A percentile compares a stretch with the other conserved stretches of the same genome.
phyloP scores from a whole-genome alignment of 2,113 vertebrate genomes.

The Nicator chloris region DNA sequence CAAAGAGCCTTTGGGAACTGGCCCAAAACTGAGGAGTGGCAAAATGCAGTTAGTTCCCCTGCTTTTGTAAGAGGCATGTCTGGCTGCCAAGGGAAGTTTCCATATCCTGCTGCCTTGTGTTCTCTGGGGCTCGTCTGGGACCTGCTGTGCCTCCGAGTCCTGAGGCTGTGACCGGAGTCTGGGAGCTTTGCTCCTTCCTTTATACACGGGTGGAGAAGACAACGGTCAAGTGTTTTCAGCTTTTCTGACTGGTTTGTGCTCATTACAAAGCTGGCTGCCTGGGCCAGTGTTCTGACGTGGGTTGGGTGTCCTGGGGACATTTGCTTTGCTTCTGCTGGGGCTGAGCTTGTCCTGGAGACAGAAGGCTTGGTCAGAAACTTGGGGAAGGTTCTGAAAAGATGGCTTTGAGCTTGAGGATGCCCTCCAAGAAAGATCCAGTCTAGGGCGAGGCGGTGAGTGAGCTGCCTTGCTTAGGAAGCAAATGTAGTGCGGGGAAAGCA shows the following conservation, averaged over 20 bases:
- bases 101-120: conserved; percentile 45
- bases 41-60: conserved; percentile 28
- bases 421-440: background rate
- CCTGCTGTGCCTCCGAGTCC: background rate
- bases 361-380: background rate
- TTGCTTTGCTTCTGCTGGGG: background rate
- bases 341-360: background rate
- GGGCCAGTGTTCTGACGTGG: background rate
- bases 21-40: conserved; percentile 13
- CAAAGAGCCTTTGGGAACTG: conserved; percentile 43
- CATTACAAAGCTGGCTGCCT: background rate
- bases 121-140: background rate
- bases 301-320: conserved; percentile 14
- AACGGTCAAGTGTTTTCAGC: conserved; percentile 10
- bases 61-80: background rate
- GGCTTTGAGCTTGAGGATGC: background rate
- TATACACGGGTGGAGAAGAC: background rate
- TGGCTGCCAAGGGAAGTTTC: conserved; percentile 56
- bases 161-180: background rate
- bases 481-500: background rate
- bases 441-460: accelerated
- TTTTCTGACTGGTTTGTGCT: background rate
- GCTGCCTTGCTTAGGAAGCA: background rate
- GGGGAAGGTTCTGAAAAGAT: background rate
- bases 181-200: conserved; percentile 29